phyloP scores from a whole-genome alignment of 2,113 vertebrate species.

The Ahaetulla prasina region DNA sequence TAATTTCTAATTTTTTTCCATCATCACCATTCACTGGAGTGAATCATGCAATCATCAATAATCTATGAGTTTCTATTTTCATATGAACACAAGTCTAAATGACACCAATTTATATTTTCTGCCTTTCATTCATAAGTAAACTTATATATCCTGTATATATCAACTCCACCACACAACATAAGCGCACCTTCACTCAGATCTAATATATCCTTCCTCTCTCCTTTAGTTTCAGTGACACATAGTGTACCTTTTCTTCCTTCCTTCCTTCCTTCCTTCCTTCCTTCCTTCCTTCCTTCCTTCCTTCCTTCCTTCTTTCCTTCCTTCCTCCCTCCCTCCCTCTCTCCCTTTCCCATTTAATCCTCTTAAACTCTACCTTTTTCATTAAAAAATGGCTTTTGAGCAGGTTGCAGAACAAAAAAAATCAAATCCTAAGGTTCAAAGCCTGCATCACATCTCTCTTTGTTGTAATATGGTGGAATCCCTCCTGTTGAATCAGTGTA shows the following conservation, averaged over 20 bases:
- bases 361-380: background rate
- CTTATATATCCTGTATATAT: background rate
- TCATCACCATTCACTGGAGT: background rate
- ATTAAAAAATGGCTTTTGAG: background rate
- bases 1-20: background rate
- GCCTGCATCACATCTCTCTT: background rate
- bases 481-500: background rate
- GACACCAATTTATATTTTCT: background rate
- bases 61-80: background rate
- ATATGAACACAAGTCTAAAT: background rate
- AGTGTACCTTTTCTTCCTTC: background rate
- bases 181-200: background rate
- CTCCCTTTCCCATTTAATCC: background rate
- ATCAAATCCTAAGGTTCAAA: background rate
- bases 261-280: background rate
- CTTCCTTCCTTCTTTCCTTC: background rate
- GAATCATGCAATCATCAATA: background rate
- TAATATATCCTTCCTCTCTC: background rate
- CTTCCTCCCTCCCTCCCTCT: background rate
- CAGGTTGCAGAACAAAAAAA: background rate
- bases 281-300: background rate
- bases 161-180: background rate
- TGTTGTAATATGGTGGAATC: background rate
- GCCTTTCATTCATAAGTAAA: background rate
- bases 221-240: background rate